Conservation (phyloP, 2,113 vertebrate genomes). For the Salminus brasiliensis region DNA sequence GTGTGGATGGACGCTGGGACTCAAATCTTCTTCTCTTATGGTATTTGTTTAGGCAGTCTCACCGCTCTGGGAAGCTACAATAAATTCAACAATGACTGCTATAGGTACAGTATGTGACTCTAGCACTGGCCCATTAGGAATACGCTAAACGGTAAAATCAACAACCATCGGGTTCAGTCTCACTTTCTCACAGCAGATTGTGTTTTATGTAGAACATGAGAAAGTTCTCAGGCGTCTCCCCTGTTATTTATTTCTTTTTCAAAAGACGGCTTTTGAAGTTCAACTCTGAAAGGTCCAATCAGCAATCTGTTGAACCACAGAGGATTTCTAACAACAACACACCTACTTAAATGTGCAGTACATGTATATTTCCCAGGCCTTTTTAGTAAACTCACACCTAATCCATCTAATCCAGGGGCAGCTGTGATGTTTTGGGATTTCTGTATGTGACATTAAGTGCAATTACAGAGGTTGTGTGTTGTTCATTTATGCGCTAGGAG, state of each 20-base stretch:
- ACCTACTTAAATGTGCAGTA: background rate
- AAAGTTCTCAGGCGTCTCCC: background rate
- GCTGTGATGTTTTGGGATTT: background rate
- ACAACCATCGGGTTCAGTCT: background rate
- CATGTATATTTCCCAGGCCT: background rate
- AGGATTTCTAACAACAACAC: background rate
- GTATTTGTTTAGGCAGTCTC: slow-evolving; percentile 90
- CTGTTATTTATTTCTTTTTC: background rate
- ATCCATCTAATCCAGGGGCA: background rate
- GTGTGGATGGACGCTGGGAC: slow-evolving; percentile 97
- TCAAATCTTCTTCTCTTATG: slow-evolving; percentile 93
- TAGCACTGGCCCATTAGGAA: slow-evolving; percentile 10
- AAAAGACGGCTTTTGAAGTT: background rate
- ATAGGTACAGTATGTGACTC: slow-evolving; percentile 80
- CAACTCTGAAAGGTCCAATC: background rate
- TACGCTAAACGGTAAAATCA: background rate
- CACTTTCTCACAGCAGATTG: slow-evolving; percentile 5
- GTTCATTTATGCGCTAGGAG: background rate
- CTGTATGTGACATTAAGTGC: background rate
- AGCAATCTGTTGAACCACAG: background rate
- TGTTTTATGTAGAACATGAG: slow-evolving; percentile 1
- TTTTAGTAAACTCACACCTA: background rate
- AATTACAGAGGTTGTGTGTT: background rate
- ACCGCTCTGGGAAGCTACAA: slow-evolving; percentile 95
- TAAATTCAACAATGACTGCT: slow-evolving; percentile 94